These are phyloP conservation scores for Andrena trimmerana DNA, from an alignment of 2,888 invertebrate species.

Conservation along the genomic window DNA sequence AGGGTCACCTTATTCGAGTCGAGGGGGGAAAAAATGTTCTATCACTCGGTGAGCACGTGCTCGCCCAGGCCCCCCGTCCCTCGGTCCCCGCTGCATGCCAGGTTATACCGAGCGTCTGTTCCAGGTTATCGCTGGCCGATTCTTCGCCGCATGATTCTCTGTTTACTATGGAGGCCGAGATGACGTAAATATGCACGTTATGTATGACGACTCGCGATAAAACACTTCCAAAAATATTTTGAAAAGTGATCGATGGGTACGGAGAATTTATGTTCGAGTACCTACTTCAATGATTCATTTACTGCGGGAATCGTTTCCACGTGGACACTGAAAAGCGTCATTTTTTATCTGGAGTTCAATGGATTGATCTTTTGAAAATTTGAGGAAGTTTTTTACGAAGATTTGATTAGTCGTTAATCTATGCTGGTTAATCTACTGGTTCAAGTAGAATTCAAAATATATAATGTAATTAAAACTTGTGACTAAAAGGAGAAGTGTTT, in stretches of 20 bases:
- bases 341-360: too few relatives aligned
- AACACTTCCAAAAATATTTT: background rate
- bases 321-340: too few relatives aligned
- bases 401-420: too few relatives aligned
- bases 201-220: background rate
- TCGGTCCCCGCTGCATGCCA: constrained; percentile 12
- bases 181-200: background rate
- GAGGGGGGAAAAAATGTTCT: constrained; percentile 64
- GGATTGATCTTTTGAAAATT: too few relatives aligned
- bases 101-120: constrained; percentile 14
- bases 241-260: background rate
- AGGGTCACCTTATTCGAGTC: constrained; percentile 65
- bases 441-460: too few relatives aligned
- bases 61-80: constrained; percentile 50
- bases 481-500: too few relatives aligned
- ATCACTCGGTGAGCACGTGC: constrained; percentile 81
- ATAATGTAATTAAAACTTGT: too few relatives aligned
- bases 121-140: constrained; percentile 31
- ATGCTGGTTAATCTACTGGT: too few relatives aligned
- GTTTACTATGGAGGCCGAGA: constrained; percentile 7
- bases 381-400: too few relatives aligned
- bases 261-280: too few relatives aligned
- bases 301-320: too few relatives aligned
- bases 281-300: too few relatives aligned
- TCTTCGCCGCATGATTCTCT: constrained; percentile 38